Percentiles rank a stretch among this genome's conserved stretches.
Conservation (phyloP, 2,888 invertebrate species). For the Ormia ochracea region DNA sequence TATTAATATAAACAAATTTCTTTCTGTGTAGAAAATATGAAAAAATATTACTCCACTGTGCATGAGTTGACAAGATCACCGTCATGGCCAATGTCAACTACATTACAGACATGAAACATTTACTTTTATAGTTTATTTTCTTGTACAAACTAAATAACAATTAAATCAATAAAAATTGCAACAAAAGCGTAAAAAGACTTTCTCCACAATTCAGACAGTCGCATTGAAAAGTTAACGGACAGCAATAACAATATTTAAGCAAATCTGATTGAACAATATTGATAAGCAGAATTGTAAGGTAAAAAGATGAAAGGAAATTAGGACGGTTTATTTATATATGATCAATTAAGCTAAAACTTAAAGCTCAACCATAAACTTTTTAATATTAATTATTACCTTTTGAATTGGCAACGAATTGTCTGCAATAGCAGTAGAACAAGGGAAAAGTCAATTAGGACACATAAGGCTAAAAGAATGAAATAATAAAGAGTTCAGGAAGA, state of each 20-base stretch:
- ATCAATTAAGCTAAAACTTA: background rate
- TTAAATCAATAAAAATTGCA: conserved; percentile 39
- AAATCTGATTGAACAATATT: conserved; percentile 31
- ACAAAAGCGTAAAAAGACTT: conserved; percentile 23
- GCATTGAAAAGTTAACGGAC: background rate
- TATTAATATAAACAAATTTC: too few species aligned
- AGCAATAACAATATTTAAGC: background rate
- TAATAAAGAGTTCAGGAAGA: too few species aligned
- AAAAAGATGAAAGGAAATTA: background rate
- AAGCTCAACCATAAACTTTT: background rate
- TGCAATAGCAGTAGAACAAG: background rate
- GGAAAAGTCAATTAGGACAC: background rate
- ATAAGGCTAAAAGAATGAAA: background rate
- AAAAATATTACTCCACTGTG: conserved; percentile 38
- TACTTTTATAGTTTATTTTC: background rate
- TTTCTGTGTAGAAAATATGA: too few species aligned
- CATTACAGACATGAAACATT: conserved; percentile 45
- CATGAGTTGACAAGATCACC: conserved; percentile 62
- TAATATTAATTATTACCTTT: background rate
- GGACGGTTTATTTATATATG: background rate
- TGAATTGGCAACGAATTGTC: background rate
- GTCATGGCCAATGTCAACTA: conserved; percentile 58
- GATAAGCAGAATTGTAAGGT: conserved; percentile 36
- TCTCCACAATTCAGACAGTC: conserved; percentile 21
- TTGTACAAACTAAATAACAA: conserved; percentile 5